Evolutionary conservation across 1,140 invertebrate genomes (phyloP).

Genomic region (Drosophila persimilis): DNA sequence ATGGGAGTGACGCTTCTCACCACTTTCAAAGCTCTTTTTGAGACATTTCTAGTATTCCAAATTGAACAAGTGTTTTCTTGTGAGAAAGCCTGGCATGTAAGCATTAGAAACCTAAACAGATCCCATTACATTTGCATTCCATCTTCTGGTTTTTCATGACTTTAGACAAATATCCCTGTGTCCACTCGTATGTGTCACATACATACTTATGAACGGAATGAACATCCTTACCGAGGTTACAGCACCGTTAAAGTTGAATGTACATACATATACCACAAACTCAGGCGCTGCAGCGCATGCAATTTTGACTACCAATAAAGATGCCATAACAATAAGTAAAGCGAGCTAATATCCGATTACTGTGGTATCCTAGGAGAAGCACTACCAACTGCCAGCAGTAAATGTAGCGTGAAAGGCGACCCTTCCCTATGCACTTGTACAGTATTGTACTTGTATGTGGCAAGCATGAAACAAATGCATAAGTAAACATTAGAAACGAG

Average conservation of each 20-base stretch:
- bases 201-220: not conserved
- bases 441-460: constrained; percentile 15
- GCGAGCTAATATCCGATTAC: constrained; percentile 75
- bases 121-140: too few relatives aligned
- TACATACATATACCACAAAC: constrained; percentile 1
- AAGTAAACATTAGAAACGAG: constrained; percentile 81
- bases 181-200: too few relatives aligned
- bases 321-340: constrained; percentile 74
- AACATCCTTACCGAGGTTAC: constrained; percentile 23
- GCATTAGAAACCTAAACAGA: too few relatives aligned
- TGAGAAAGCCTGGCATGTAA: too few relatives aligned
- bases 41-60: too few relatives aligned
- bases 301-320: constrained; percentile 49
- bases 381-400: constrained; percentile 21
- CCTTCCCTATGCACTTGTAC: constrained; percentile 40
- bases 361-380: constrained; percentile 3
- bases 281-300: too few relatives aligned
- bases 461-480: constrained; percentile 76
- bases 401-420: constrained; percentile 71
- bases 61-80: too few relatives aligned
- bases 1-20: too few relatives aligned
- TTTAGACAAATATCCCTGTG: too few relatives aligned
- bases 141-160: too few relatives aligned
- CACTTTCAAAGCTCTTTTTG: too few relatives aligned
- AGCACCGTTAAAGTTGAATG: constrained; percentile 28